Base-by-base conservation (phyloP, 1,140 invertebrate species). In the Penaeus indicus region DNA sequence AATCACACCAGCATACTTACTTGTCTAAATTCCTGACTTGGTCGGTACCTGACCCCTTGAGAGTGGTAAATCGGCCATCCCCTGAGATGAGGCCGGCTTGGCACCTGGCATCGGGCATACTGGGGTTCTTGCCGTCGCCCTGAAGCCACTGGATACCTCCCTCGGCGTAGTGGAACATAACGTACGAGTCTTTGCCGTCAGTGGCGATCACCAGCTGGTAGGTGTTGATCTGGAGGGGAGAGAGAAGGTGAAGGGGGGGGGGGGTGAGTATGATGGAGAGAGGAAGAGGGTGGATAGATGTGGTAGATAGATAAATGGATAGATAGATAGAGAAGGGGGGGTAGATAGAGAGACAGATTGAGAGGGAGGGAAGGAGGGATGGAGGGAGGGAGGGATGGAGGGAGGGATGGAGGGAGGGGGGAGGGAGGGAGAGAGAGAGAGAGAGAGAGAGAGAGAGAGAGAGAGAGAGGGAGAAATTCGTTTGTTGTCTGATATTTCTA, bases 71-170 rank as follows among this genome's bases (percentile, higher is more conserved):
- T 90, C 95, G 94, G 67, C 96, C 96, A 92, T 97, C 96, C 67
- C 95, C 95, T 25, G 96, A 95, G 88, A 98, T 95, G 91, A 99
- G 96, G n/a, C 92, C 97, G 83, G 96, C 97, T 93, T 99, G 98
- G 22, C 97, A 97, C 90, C 96, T 95, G 0, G 97, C 97, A 92
- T 99, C 97, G 3, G 96, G 96, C 8, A 96, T 90, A 38, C 95
- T 95, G 7, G 93, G 92, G 42, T 92, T 92, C 90, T 95, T 94
- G 86, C 94, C 94, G 19, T 92, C 92, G 72, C 95, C 96, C 92
- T 97, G 96, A 69, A 98, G 95, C 98, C 98, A 99, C 92, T 97
- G 95, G 67, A 99, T 96, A 0, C 97, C 97, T 91, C 95, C 94
- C 89, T 97, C 95, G 3, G 96, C 95, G 92, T 99, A 99, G 64